Conservation (phyloP, 64 coral and sea anemone genomes). For the Trachythela sp. region DNA sequence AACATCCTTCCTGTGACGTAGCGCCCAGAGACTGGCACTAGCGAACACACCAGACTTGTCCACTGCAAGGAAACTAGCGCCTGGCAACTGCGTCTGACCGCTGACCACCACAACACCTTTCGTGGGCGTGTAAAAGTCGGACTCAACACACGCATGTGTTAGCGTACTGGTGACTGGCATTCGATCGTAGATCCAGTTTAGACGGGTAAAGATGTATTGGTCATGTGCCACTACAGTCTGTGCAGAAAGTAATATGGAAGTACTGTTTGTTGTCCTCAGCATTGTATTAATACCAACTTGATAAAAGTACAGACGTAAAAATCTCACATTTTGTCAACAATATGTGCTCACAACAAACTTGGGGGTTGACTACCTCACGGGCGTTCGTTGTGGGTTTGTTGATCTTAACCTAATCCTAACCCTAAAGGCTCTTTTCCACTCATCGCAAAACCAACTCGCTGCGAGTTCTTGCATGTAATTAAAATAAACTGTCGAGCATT, state of each 20-base stretch:
- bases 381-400: too few species aligned
- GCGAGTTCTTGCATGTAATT: too few species aligned
- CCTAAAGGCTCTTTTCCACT: too few species aligned
- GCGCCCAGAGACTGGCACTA: conserved; percentile 73
- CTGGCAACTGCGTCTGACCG: conserved; percentile 55
- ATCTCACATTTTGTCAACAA: background rate
- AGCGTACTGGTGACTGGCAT: conserved; percentile 86
- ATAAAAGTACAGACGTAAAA: background rate
- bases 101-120: conserved; percentile 76
- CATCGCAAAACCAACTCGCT: too few species aligned
- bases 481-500: too few species aligned
- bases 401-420: too few species aligned
- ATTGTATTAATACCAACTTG: background rate
- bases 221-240: conserved; percentile 77
- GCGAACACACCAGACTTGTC: conserved; percentile 74
- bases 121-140: conserved; percentile 55
- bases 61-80: conserved; percentile 64
- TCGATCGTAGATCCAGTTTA: conserved; percentile 75
- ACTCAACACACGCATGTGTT: conserved; percentile 69
- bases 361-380: too few species aligned
- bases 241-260: background rate
- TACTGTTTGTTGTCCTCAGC: too few species aligned
- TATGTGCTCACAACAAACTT: too few species aligned
- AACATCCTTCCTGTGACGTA: conserved; percentile 70
- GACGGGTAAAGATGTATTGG: conserved; percentile 83